Evolutionary conservation across 2,888 invertebrate species (phyloP), one percentile per base, ranked within the genome.

Genomic region (Phengaris alcon): DNA sequence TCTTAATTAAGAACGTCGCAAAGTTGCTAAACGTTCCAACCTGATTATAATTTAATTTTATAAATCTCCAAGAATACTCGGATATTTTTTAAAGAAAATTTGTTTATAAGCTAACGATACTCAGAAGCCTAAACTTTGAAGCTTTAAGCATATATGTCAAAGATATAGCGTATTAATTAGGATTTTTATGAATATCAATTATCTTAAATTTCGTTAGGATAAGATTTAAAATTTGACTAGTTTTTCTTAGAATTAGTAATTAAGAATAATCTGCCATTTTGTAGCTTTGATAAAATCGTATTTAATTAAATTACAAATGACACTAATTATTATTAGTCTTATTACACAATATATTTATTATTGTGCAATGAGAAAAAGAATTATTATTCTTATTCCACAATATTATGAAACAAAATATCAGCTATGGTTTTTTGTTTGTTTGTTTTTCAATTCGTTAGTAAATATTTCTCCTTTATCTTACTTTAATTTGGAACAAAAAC

Each of bases 61-160:
- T 6, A 9, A 35, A 69, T 48, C n/a, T 46, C 10, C 8, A 48
- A 48, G 46, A 13, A 74, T 15, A 54, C 15, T 52, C 35, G 13
- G 64, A 52, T 64, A 74, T 64, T 68, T 22, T 22, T 68, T 68
- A 44, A 68, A 68, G 68, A 68, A 64, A 68, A 51, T 54, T 74
- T 74, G 35, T 68, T 68, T 68, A 15, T 44, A 22, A 54, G 64
- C 13, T 6, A 75, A 69, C 59, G 74, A 76, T 77, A 75, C 77
- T 77, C 76, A 74, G 75, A 79, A 87, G 88, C 88, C 88, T 90
- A 90, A 89, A 88, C 86, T 85, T 81, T 77, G 84, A 88, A 92
- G 92, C 91, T 92, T 92, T 92, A 92, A 91, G 81, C 84, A 83
- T 86, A 82, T 80, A 89, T 88, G 86, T 91, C 91, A 92, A 91